Base-by-base conservation (phyloP, 2,888 invertebrate genomes). In the Ceratothoa steindachneri region DNA sequence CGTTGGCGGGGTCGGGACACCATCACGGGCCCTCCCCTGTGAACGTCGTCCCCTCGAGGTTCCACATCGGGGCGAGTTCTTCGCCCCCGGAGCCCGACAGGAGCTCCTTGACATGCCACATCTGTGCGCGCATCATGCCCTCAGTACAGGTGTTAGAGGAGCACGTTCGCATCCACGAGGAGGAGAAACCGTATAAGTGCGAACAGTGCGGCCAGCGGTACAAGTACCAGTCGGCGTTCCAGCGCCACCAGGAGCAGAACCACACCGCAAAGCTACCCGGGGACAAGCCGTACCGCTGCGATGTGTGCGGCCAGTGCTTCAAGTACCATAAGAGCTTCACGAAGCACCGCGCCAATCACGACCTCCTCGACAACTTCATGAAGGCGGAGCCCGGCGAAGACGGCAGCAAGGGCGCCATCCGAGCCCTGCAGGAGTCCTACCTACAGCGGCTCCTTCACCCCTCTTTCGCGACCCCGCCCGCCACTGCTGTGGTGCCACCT, bases 251-350 rank as follows among this genome's bases (percentile, higher is more conserved):
- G 70, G 93, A 93, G 83, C 93, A 93, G 83, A 93, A 94, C 83
- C 93, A 94, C 83, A 89, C 93, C 24, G 93, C 93, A 1, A 87
- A 93, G 22, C 86, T 93, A 64, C 93, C 93, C 1, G 93, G 93
- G 29, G 93, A 93, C 84, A 93, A 93, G 84, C 88, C 93, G 22
- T 94, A 93, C 85, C 93, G 93, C 24, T 94, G 93, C 83, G 93
- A 93, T 83, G 93, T 93, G 1, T 94, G 93, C 84, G 93, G 93
- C 76, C 93, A 93, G 93, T 93, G 93, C 84, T 94, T 93, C 83
- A 88, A 93, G 80, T 93, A 93, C 84, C 87, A 93, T 67, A 93
- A 93, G 83, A 93, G 93, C 0, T 93, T 94, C 85, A 93, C 93
- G 84, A 93, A 94, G 84, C 93, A 93, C 83, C 89, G 93, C 28